Evolutionary conservation across 2,888 invertebrate species (phyloP).

Genomic region (Machimus rusticus): DNA sequence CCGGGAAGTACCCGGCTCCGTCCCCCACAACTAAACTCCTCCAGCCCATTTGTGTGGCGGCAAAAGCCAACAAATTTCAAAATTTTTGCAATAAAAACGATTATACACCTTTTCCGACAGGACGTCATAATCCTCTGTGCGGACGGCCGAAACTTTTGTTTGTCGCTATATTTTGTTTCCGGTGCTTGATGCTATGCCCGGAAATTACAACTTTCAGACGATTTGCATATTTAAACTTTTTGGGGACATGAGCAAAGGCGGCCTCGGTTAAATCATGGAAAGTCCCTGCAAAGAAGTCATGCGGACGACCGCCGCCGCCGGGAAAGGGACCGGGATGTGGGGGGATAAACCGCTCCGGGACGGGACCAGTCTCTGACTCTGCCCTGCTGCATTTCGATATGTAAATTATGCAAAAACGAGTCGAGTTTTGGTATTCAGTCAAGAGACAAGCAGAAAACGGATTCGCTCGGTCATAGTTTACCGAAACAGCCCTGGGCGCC

Average conservation of each 20-base stretch:
- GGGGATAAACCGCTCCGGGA: neutral
- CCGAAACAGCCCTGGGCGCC: neutral
- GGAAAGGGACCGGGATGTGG: neutral
- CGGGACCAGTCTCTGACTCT: neutral
- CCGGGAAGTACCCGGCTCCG: neutral
- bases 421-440: conserved; percentile 1
- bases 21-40: neutral
- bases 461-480: conserved; percentile 12
- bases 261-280: conserved; percentile 24
- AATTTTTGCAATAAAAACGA: neutral
- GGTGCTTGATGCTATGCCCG: neutral
- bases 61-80: neutral
- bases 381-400: conserved; percentile 9
- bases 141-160: conserved; percentile 10
- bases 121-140: neutral
- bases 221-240: conserved; percentile 21
- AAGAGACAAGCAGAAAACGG: conserved; percentile 15
- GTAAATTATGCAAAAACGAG: conserved; percentile 29
- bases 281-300: neutral
- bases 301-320: neutral
- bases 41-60: neutral
- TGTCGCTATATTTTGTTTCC: neutral
- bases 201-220: conserved; percentile 31
- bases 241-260: conserved; percentile 19
- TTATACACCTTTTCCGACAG: neutral